Percentiles rank a stretch among this genome's conserved stretches.
Conservation (phyloP, 2,113 vertebrate species). For the Corythaixoides concolor region DNA sequence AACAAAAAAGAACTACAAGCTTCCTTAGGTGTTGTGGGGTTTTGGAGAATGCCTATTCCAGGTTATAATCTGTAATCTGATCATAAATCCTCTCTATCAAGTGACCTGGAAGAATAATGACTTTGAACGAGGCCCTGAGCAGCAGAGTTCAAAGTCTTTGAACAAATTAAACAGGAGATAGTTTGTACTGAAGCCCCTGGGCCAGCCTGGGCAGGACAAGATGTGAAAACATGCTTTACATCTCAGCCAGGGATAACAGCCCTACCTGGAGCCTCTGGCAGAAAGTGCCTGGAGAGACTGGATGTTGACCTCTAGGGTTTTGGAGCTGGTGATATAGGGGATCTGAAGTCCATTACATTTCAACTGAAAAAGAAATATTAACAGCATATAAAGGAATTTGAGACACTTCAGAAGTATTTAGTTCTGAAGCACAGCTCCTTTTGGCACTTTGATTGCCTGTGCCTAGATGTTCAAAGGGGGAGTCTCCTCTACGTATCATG, state of each 20-base stretch:
- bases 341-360: too few relatives aligned
- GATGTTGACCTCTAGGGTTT: background rate
- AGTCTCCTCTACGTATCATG: too few relatives aligned
- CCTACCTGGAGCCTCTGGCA: background rate
- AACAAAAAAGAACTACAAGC: background rate
- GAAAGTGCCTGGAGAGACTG: background rate
- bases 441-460: too few relatives aligned
- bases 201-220: background rate
- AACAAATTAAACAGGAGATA: background rate
- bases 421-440: too few relatives aligned
- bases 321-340: background rate
- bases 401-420: too few relatives aligned
- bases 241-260: background rate
- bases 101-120: background rate
- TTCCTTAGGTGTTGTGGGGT: background rate
- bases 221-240: background rate
- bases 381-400: too few relatives aligned
- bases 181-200: background rate
- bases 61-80: background rate
- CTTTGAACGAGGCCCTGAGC: background rate
- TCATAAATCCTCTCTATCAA: background rate
- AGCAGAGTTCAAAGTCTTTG: background rate
- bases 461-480: too few relatives aligned
- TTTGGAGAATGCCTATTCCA: background rate
- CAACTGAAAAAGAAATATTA: too few relatives aligned